Percentiles rank a stretch among this genome's conserved stretches.
These are phyloP conservation scores for Axis porcinus DNA, from an alignment of 2,113 vertebrate genomes.

Conservation along the genomic window DNA sequence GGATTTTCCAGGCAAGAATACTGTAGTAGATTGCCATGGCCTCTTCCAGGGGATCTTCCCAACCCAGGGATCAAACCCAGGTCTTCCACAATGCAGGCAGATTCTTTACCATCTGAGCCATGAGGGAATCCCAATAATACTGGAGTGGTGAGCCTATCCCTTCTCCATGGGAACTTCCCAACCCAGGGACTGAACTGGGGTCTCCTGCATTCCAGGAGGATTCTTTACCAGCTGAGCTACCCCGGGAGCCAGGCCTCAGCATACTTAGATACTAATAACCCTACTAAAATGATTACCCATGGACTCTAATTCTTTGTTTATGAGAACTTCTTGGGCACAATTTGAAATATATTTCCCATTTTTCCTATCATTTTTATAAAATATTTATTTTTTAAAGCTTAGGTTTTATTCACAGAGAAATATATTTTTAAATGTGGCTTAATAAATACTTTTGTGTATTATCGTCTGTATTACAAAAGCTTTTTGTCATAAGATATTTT, in stretches of 20 bases:
- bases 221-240: background rate
- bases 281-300: background rate
- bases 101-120: background rate
- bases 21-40: background rate
- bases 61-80: background rate
- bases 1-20: background rate
- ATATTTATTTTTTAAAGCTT: background rate
- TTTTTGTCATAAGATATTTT: background rate
- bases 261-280: background rate
- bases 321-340: background rate
- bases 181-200: background rate
- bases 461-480: background rate
- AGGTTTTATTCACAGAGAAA: background rate
- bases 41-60: background rate
- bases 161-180: background rate
- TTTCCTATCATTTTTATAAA: background rate
- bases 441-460: background rate
- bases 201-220: background rate
- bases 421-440: background rate
- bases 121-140: background rate
- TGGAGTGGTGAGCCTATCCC: background rate
- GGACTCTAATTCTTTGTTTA: background rate
- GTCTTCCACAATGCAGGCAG: background rate
- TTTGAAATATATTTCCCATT: background rate
- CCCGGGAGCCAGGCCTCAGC: background rate